Base-by-base conservation (phyloP, 2,113 vertebrate species). In the Pelecanus crispus region DNA sequence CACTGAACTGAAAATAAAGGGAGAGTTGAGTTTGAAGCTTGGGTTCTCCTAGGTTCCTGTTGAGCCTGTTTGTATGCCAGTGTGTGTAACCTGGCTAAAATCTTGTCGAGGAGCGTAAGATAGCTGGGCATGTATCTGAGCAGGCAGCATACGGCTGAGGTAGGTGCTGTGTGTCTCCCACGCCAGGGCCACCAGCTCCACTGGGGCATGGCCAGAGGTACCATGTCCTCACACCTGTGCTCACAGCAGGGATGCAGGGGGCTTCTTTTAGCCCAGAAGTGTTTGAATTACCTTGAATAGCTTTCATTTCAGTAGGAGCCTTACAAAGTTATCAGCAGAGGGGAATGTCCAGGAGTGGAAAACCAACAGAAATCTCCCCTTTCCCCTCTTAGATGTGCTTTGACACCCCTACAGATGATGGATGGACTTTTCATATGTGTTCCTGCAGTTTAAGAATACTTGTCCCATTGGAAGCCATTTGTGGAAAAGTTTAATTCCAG, bases 141-240 rank as follows among this genome's bases (percentile, higher is more conserved):
- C 22, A 38, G 28, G 21, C 19, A 50, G 5, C 0, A 0, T 52
- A n/a, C 2, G 1, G 14, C 79, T 80, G 44, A 81, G 20, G 15
- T 31, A 34, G 17, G 21, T 77, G 18, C 26, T 65, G 13, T 81
- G 31, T 74, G 8, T 55, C 24, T 81, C 47, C 40, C 38, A 40
- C 0, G 2, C 1, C 2, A 73, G 14, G 25, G 38, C 45, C 26
- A 47, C 42, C 65, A 79, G 15, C 22, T 34, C 40, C 44, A 52
- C 40, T 21, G n/a, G 4, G 6, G 6, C 17, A 47, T 0, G 0
- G 34, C n/a, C 77, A 92, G 50, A 81, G 28, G 20, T 75, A 19
- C 38, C 24, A 2, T 25, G 31, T 61, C 55, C 55, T 77, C 21
- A 32, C 24, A 74, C 1, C 1, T 0, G 2, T 6, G 2, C 40